Evolutionary conservation across 2,797 vertebrate genomes (phyloP), one percentile per base, ranked within the genome.

Genomic region (Delichon dasypus): DNA sequence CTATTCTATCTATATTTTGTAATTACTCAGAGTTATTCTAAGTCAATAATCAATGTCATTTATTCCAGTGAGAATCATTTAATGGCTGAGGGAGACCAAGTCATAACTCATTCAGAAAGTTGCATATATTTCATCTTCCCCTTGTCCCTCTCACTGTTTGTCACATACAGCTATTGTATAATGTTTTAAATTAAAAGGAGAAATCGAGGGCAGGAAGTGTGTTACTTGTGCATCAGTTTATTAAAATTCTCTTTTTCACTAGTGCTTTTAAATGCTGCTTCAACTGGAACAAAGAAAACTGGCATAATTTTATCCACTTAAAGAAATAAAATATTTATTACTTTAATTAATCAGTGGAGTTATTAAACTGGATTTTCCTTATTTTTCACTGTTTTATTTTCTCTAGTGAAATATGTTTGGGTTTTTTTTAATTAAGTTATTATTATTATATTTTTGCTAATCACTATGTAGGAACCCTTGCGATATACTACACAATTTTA

Each of bases 161-260:
- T 88, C 79, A 71, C 45, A 79, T 53, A 76, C 45, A 90, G 45
- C 25, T 4, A 0, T 19, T 71, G 51, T 10, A 29, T 45, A 80
- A 84, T 86, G 82, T 81, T 96, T 92, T 55, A 88, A 84, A 95
- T 96, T 91, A 94, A 91, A 92, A 70, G 45, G 50, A 85, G 60
- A 90, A 79, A 85, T 44, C 1, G 7, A 90, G 42, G 57, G 26
- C 60, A 90, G 88, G 80, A 86, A 73, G 17, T 75, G 21, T 72
- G 48, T 71, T 79, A 70, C 66, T 82, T 74, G 23, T 61, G 26
- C 5, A 27, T 38, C 45, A 71, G 55, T 72, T 91, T 90, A 79
- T 54, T 74, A 76, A 94, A 92, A 21, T 61, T 38, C 23, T 64
- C 34, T 36, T 93, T 92, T 91, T 74, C 36, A 77, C 9, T 62